A percentile compares a stretch with the other conserved stretches of the same genome.
Evolutionary conservation across 2,113 vertebrate genomes (phyloP).

Genomic region (Melanotaenia duboulayi): DNA sequence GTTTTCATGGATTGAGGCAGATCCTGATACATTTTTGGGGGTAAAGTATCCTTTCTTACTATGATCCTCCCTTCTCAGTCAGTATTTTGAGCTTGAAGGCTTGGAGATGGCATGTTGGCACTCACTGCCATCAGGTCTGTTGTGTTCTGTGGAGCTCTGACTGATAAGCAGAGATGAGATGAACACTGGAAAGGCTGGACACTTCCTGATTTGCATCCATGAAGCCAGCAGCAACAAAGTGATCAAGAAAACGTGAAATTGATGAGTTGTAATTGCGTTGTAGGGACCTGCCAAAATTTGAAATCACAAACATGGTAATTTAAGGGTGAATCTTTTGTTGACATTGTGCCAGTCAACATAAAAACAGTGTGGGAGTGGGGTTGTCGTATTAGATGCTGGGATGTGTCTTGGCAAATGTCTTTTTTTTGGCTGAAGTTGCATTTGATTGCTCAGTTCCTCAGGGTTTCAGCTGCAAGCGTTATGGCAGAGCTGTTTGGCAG

Average conservation of each 20-base stretch:
- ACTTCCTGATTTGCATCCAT: not conserved
- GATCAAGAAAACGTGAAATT: not conserved
- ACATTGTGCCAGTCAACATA: not conserved
- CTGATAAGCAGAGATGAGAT: slow-evolving; percentile 21
- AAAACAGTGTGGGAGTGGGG: slow-evolving; percentile 1
- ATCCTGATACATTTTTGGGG: not conserved
- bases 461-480: slow-evolving; percentile 16
- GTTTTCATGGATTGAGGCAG: not conserved
- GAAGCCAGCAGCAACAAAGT: not conserved
- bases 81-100: not conserved
- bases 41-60: not conserved
- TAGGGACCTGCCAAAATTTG: not conserved
- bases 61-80: not conserved
- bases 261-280: not conserved
- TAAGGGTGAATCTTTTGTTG: not conserved
- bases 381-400: not conserved
- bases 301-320: not conserved
- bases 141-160: slow-evolving; percentile 29
- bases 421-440: slow-evolving; percentile 31
- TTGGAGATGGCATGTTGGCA: slow-evolving; percentile 1
- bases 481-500: slow-evolving; percentile 38
- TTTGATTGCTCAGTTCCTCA: slow-evolving; percentile 24
- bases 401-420: slow-evolving; percentile 40
- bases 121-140: not conserved
- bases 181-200: not conserved